phyloP scores from a whole-genome alignment of 1,140 invertebrate species.

The Leptopilina clavipes region DNA sequence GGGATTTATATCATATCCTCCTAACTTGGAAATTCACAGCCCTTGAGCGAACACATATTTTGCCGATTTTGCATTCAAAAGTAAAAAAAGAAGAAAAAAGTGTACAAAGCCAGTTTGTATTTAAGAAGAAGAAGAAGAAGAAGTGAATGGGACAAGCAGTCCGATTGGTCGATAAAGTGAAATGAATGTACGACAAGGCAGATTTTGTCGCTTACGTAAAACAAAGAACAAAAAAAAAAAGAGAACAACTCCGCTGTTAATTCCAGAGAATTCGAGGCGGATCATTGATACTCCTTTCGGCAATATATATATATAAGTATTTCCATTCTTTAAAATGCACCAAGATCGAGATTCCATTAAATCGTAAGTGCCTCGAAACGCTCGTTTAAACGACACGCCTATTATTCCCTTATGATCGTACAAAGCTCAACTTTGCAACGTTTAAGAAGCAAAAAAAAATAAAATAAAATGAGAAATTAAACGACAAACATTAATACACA shows the following conservation, averaged over 20 bases:
- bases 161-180: slow-evolving; percentile 53
- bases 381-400: slow-evolving; percentile 18
- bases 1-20: slow-evolving; percentile 12
- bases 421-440: too few species aligned
- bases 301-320: neutral
- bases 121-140: slow-evolving; percentile 39
- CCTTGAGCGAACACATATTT: neutral
- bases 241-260: slow-evolving; percentile 1
- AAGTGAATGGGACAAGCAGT: slow-evolving; percentile 36
- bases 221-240: neutral
- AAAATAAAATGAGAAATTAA: neutral
- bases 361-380: slow-evolving; percentile 14
- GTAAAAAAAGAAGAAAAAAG: neutral
- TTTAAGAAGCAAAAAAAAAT: neutral
- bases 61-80: neutral
- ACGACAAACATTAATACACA: too few species aligned
- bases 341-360: slow-evolving; percentile 20
- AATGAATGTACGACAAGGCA: slow-evolving; percentile 50
- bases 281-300: slow-evolving; percentile 10
- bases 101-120: slow-evolving; percentile 18
- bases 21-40: neutral
- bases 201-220: slow-evolving; percentile 47
- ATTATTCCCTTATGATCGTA: neutral
- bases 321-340: slow-evolving; percentile 43
- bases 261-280: neutral